Base-by-base conservation (phyloP, 1,140 invertebrate genomes). In the Rhynchophorus ferrugineus region DNA sequence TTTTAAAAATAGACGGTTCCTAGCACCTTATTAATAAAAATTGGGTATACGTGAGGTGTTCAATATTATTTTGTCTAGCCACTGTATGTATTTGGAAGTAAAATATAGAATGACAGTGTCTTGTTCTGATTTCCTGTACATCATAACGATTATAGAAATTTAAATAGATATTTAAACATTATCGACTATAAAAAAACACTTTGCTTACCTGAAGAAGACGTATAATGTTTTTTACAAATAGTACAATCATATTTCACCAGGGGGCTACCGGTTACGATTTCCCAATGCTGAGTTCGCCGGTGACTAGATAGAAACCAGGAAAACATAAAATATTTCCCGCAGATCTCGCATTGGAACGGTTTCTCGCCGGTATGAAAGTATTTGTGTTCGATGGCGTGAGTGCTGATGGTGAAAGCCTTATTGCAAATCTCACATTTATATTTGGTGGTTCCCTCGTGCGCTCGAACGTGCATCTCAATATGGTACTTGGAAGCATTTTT, bases 271-370 rank as follows among this genome's bases (percentile, higher is more conserved):
- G 66, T 68, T 39, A 67, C 60, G 16, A 69, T 62, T 51, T 69
- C 67, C 62, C 65, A 68, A 49, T 69, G 67, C 38, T 68, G 66
- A 6, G 67, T 63, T 17, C 66, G 56, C 11, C 66, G 24, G 47
- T 69, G 67, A 3, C 64, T 66, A 0, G 65, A 65, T n/a, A 69
- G 49, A 38, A 67, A 68, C 64, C 65, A 69, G 0, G 66, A 67
- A 24, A 68, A 68, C 66, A 68, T 68, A 38, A 68, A 69, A 38
- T 68, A 62, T 52, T 77, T 76, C 0, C 76, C 78, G 61, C 83
- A 85, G 1, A 78, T 66, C 48, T 78, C 70, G 57, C 83, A 85
- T 9, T 74, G 66, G 58, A 75, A 84, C 0, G 80, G 80, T 50
- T 78, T 78, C 44, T 78, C 71, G 0, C 78, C 77, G 0, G 74